These are phyloP conservation scores for Drosophila obscura DNA, from an alignment of 1,140 invertebrate genomes.

Conservation along the genomic window DNA sequence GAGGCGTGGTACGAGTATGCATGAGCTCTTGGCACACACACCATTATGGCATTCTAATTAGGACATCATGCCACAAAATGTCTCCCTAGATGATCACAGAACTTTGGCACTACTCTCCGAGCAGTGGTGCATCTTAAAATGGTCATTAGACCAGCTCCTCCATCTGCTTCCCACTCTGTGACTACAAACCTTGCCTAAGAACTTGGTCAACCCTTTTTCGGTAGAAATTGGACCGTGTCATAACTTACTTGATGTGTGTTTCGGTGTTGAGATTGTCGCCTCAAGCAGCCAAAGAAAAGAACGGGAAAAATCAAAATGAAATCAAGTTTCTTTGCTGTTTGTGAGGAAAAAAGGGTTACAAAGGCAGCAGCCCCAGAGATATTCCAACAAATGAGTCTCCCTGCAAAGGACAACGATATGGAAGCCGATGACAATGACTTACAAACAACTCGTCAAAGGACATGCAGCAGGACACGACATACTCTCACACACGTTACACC, in stretches of 20 bases:
- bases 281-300: conserved; percentile 12
- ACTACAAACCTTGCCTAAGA: too few species aligned
- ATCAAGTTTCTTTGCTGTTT: conserved; percentile 42
- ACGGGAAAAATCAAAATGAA: conserved; percentile 60
- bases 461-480: conserved; percentile 25
- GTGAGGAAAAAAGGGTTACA: conserved; percentile 36
- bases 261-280: conserved; percentile 50
- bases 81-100: conserved; percentile 63
- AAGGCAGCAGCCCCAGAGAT: conserved; percentile 16
- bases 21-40: conserved; percentile 16
- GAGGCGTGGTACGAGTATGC: conserved; percentile 28
- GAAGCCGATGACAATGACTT: conserved; percentile 52
- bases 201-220: conserved; percentile 34
- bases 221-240: conserved; percentile 48
- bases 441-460: conserved; percentile 24
- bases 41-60: conserved; percentile 73
- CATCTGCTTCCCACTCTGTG: too few species aligned
- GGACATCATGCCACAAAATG: conserved; percentile 47
- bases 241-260: conserved; percentile 45
- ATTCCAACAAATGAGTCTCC: conserved; percentile 46
- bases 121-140: conserved; percentile 11
- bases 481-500: background rate
- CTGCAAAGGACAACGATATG: conserved; percentile 5
- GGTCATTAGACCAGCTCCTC: conserved; percentile 27
- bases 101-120: background rate